A percentile compares a stretch with the other conserved stretches of the same genome.
Evolutionary conservation across 1,140 invertebrate species (phyloP).

Genomic region (Heliconius hewitsoni): DNA sequence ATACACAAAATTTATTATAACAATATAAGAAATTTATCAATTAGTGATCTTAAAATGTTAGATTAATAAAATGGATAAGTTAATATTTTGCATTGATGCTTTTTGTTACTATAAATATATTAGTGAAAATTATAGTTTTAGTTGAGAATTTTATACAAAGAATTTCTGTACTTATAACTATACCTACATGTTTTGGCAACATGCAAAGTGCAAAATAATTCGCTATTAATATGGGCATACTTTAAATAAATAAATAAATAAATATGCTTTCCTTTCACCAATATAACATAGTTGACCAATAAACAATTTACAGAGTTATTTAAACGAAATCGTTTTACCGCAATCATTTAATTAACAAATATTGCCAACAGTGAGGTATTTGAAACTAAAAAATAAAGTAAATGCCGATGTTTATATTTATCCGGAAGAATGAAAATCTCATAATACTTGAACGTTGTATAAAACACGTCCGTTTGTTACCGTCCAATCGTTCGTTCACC

Average conservation of each 20-base stretch:
- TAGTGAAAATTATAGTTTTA: background rate
- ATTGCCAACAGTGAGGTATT: background rate
- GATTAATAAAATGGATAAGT: background rate
- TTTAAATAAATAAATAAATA: too few relatives aligned
- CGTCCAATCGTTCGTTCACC: slow-evolving; percentile 40
- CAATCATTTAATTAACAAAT: slow-evolving; percentile 5
- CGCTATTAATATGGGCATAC: too few relatives aligned
- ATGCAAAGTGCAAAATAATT: too few relatives aligned
- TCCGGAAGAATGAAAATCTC: slow-evolving; percentile 18
- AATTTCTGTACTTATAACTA: too few relatives aligned
- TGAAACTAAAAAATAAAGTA: background rate
- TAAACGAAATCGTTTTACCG: background rate
- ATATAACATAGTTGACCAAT: too few relatives aligned
- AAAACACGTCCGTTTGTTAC: slow-evolving; percentile 19
- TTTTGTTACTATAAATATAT: background rate
- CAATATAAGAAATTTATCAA: background rate
- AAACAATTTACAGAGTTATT: too few relatives aligned
- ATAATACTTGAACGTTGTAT: slow-evolving; percentile 20
- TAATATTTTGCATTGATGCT: background rate
- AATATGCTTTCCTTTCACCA: too few relatives aligned
- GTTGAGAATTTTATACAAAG: too few relatives aligned
- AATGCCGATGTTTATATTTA: background rate
- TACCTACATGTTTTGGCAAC: too few relatives aligned
- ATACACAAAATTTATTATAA: background rate
- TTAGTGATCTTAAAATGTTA: background rate